Conservation (phyloP, 2,797 vertebrate species). For the Lacerta bilineata region DNA sequence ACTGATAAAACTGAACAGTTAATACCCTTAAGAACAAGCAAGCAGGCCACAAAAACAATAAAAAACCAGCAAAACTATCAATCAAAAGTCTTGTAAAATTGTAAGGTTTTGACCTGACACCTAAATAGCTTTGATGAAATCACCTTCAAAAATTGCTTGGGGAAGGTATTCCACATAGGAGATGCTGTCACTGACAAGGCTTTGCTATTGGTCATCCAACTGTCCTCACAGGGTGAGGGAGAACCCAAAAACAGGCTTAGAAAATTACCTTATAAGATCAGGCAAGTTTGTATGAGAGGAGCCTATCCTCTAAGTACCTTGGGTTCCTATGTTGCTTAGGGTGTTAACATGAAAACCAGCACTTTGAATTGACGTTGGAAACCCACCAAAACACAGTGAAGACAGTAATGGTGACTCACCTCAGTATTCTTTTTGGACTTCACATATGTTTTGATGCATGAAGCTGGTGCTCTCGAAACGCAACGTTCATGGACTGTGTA, state of each 20-base stretch:
- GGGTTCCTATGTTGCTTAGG: too few relatives aligned
- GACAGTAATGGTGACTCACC: conserved; percentile 79
- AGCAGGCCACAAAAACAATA: neutral
- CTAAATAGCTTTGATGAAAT: neutral
- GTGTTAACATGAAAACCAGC: neutral
- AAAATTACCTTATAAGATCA: neutral
- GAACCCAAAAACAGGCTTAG: neutral
- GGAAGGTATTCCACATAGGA: neutral
- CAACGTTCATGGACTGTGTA: conserved; percentile 94
- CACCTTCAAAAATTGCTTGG: neutral
- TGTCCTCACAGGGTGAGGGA: neutral
- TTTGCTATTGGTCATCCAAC: too few relatives aligned
- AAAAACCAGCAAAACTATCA: neutral
- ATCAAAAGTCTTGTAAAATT: neutral
- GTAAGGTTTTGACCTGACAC: neutral
- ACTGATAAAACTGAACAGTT: neutral
- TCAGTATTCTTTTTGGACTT: conserved; percentile 95
- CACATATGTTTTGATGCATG: conserved; percentile 95
- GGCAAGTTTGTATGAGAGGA: neutral
- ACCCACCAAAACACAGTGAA: neutral
- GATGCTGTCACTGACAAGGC: neutral
- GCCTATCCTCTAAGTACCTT: neutral
- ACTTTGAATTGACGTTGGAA: neutral
- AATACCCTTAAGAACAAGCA: neutral
- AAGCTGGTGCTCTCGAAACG: conserved; percentile 89